These are phyloP conservation scores for Metallyticus violacea DNA, from an alignment of 2,888 invertebrate species.

Conservation along the genomic window DNA sequence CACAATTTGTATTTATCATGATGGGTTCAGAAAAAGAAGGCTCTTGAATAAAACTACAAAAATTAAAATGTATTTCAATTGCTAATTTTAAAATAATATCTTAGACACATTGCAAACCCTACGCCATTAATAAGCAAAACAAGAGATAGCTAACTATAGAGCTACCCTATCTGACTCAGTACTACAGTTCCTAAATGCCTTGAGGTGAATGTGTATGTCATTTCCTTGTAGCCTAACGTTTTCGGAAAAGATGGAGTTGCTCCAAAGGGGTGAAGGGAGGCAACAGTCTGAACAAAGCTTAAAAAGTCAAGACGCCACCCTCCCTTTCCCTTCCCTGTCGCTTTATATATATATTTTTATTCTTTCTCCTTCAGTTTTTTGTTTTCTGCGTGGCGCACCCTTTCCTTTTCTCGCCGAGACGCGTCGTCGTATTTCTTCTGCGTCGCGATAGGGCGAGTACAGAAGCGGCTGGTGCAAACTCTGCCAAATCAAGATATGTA, in stretches of 20 bases:
- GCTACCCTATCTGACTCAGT: too few species aligned
- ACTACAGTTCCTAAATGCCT: neutral
- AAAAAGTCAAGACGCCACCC: conserved; percentile 4
- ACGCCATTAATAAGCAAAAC: too few species aligned
- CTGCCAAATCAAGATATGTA: too few species aligned
- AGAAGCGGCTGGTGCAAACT: neutral
- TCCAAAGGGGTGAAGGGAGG: neutral
- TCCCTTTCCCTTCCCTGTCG: neutral
- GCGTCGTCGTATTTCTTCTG: neutral
- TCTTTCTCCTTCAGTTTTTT: neutral
- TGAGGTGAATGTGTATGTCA: neutral
- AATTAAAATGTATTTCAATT: too few species aligned
- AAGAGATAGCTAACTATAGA: too few species aligned
- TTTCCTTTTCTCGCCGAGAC: neutral
- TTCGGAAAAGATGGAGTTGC: neutral
- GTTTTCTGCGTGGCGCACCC: neutral
- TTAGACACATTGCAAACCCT: too few species aligned
- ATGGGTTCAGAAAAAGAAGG: too few species aligned
- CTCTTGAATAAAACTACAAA: too few species aligned
- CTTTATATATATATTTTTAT: conserved; percentile 5
- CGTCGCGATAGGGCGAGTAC: neutral
- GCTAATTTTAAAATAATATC: too few species aligned
- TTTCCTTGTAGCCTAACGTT: neutral
- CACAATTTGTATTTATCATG: too few species aligned
- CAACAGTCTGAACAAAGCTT: conserved; percentile 2